Conservation (phyloP, 2,797 vertebrate genomes). For the Tenualosa thibaudeaui region DNA sequence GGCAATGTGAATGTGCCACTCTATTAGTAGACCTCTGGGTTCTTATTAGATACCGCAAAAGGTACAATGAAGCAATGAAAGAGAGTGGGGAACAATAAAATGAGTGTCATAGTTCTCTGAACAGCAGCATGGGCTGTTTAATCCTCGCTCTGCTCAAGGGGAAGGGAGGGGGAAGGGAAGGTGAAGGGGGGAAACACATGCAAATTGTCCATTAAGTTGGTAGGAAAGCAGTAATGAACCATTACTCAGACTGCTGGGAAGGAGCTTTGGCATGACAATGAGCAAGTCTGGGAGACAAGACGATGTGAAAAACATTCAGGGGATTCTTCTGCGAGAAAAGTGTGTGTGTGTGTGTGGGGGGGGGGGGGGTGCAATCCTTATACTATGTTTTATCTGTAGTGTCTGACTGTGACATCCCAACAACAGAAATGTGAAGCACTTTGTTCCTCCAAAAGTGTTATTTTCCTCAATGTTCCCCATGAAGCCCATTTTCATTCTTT, state of each 20-base stretch:
- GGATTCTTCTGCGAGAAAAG: not conserved
- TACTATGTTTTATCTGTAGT: not conserved
- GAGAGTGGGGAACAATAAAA: not conserved
- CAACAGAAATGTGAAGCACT: not conserved
- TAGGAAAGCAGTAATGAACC: conserved; percentile 15
- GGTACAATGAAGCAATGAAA: not conserved
- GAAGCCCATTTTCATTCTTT: not conserved
- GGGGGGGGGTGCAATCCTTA: not conserved
- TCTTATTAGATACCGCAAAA: not conserved
- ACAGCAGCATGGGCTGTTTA: conserved; percentile 10
- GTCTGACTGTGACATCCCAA: not conserved
- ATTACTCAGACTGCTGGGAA: not conserved
- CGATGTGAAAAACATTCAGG: not conserved
- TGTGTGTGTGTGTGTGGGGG: too few species aligned
- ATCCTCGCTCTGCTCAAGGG: conserved; percentile 10
- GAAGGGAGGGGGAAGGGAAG: not conserved
- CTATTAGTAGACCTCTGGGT: not conserved
- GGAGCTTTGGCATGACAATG: conserved; percentile 13
- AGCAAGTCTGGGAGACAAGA: not conserved
- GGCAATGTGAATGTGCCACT: not conserved
- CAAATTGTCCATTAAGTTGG: conserved; percentile 24
- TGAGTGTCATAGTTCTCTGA: not conserved
- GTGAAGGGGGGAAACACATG: conserved; percentile 9
- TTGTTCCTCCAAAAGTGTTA: not conserved
- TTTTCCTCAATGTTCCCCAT: not conserved